Percentiles rank a stretch among this genome's conserved stretches.
These are phyloP conservation scores for Gymnothorax javanicus DNA, from an alignment of 2,797 vertebrate genomes.

Conservation along the genomic window DNA sequence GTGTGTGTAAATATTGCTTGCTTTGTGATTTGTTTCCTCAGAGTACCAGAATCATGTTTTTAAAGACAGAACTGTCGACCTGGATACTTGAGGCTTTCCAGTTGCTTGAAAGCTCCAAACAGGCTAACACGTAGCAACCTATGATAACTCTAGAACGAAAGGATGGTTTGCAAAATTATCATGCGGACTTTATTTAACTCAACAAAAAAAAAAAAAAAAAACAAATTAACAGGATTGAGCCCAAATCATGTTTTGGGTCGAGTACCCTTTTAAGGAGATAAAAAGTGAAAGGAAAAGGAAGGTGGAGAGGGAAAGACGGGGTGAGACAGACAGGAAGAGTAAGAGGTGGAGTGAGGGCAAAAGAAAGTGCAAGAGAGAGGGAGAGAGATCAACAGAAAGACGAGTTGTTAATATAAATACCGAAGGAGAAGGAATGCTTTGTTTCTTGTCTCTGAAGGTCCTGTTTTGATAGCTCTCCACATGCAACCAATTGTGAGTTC, in stretches of 20 bases:
- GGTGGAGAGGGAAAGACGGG: background rate
- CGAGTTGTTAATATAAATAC: slow-evolving; percentile 43
- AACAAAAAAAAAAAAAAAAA: slow-evolving; percentile 28
- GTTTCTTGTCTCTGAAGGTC: slow-evolving; percentile 61
- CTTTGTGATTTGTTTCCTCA: no score
- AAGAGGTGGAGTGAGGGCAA: slow-evolving; percentile 13
- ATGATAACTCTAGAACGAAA: no score
- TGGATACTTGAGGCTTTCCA: no score
- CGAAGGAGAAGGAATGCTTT: slow-evolving; percentile 63
- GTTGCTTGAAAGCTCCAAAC: no score
- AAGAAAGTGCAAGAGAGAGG: background rate
- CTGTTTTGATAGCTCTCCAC: slow-evolving; percentile 69
- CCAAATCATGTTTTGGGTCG: no score
- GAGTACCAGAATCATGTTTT: no score
- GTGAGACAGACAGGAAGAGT: slow-evolving; percentile 21
- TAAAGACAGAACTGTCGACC: no score
- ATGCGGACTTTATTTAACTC: no score
- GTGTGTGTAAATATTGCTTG: no score
- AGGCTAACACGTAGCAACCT: no score
- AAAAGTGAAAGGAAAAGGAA: background rate
- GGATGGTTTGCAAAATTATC: no score
- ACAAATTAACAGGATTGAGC: background rate
- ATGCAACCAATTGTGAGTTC: slow-evolving; percentile 69
- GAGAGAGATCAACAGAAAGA: slow-evolving; percentile 12
- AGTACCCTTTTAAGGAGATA: background rate